Percentiles rank a stretch among this genome's conserved stretches.
Conservation (phyloP, 2,113 vertebrate species). For the Gadus macrocephalus region DNA sequence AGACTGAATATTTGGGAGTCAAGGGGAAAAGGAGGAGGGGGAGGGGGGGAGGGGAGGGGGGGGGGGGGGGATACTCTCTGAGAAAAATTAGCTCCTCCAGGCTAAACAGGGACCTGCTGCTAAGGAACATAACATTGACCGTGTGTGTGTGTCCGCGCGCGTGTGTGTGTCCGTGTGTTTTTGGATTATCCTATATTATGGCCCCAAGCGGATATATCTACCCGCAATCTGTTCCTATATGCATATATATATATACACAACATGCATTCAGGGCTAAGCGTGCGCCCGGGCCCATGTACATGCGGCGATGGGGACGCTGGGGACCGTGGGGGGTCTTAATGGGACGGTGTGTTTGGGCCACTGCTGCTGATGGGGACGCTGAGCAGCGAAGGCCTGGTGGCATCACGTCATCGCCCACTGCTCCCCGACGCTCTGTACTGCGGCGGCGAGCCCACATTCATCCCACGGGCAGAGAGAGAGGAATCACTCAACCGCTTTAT, state of each 20-base stretch:
- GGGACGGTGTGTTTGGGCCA: slow-evolving; percentile 17
- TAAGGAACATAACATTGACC: slow-evolving; percentile 53
- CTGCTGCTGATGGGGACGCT: slow-evolving; percentile 17
- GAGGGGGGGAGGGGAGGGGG: neutral
- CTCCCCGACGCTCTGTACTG: slow-evolving; percentile 54
- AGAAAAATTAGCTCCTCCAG: slow-evolving; percentile 63
- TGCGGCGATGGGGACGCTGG: too few relatives aligned
- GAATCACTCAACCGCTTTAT: slow-evolving; percentile 76
- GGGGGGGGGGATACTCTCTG: slow-evolving; percentile 22
- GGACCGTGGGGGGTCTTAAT: neutral
- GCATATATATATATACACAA: slow-evolving; percentile 1
- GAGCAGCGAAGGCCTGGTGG: neutral
- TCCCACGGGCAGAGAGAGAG: slow-evolving; percentile 69
- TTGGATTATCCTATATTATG: slow-evolving; percentile 29
- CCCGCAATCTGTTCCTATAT: slow-evolving; percentile 8
- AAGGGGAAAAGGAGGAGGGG: neutral
- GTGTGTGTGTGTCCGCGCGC: too few relatives aligned
- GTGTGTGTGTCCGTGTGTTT: too few relatives aligned
- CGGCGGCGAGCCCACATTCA: slow-evolving; percentile 50
- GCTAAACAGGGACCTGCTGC: slow-evolving; percentile 61
- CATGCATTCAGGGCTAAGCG: too few relatives aligned
- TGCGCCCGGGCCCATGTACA: too few relatives aligned
- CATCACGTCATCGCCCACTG: slow-evolving; percentile 67
- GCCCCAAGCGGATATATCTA: slow-evolving; percentile 52
- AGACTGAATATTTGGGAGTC: slow-evolving; percentile 22